Conservation (phyloP, 2,888 invertebrate genomes). For the Drosophila ezoana region DNA sequence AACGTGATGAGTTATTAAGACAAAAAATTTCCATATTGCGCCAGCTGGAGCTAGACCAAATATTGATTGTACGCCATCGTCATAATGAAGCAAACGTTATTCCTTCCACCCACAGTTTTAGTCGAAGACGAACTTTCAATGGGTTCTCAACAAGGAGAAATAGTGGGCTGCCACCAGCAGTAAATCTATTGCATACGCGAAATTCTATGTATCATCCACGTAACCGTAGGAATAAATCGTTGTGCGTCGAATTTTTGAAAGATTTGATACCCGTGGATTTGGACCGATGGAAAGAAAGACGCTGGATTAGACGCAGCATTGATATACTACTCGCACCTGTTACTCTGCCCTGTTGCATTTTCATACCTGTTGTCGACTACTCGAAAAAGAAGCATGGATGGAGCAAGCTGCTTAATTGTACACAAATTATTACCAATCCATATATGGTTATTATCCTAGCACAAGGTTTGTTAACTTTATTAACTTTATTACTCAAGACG, state of each 20-base stretch:
- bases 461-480: background rate
- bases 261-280: conserved; percentile 57
- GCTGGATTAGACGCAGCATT: conserved; percentile 16
- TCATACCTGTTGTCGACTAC: conserved; percentile 70
- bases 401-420: conserved; percentile 77
- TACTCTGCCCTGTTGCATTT: conserved; percentile 26
- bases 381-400: conserved; percentile 73
- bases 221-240: conserved; percentile 44
- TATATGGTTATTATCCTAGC: conserved; percentile 21
- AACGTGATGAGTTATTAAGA: background rate
- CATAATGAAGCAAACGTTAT: too few species aligned
- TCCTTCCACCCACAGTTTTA: background rate
- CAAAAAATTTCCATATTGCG: background rate
- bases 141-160: background rate
- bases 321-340: conserved; percentile 44
- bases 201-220: conserved; percentile 17
- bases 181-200: conserved; percentile 27
- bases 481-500: background rate
- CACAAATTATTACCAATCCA: conserved; percentile 65
- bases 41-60: conserved; percentile 6
- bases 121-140: background rate
- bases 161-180: rapidly evolving
- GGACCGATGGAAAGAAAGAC: conserved; percentile 47
- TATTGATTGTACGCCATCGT: background rate
- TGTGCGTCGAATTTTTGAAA: conserved; percentile 53